These are phyloP conservation scores for Drosophila tani DNA, from an alignment of 1,140 invertebrate genomes.

Conservation along the genomic window DNA sequence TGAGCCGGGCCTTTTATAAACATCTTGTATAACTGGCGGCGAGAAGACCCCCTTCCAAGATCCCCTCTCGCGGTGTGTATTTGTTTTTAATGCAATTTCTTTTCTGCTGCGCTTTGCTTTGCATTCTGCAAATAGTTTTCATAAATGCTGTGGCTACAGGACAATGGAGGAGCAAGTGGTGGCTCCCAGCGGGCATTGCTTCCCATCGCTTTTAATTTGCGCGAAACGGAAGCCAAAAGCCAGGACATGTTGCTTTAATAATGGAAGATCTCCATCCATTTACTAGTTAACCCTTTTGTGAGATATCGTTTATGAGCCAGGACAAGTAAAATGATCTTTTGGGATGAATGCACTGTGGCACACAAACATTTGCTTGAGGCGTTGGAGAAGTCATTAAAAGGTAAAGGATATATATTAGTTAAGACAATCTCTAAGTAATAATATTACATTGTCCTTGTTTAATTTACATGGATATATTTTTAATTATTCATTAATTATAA, in stretches of 20 bases:
- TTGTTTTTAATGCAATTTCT: conserved; percentile 66
- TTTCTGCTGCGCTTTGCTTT: conserved; percentile 39
- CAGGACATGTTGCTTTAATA: conserved; percentile 24
- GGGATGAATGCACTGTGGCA: no score
- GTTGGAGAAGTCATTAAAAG: no score
- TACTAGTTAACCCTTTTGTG: neutral
- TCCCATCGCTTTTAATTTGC: conserved; percentile 67
- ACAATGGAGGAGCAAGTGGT: conserved; percentile 27
- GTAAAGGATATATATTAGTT: no score
- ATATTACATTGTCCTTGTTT: no score
- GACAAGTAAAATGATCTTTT: neutral
- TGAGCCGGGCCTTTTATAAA: conserved; percentile 37
- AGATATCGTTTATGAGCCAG: neutral
- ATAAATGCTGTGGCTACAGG: conserved; percentile 56
- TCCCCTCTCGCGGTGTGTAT: conserved; percentile 34
- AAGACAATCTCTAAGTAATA: no score
- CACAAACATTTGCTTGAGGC: no score
- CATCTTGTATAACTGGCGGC: conserved; percentile 51
- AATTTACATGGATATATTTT: no score
- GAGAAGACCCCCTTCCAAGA: conserved; percentile 4
- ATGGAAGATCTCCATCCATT: neutral
- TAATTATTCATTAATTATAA: no score
- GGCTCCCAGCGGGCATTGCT: conserved; percentile 8
- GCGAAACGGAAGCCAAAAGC: conserved; percentile 6
- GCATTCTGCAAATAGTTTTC: conserved; percentile 73